Percentiles rank a stretch among this genome's conserved stretches.
These are phyloP conservation scores for Montipora efflorescens DNA, from an alignment of 64 coral and sea anemone genomes.

Conservation along the genomic window DNA sequence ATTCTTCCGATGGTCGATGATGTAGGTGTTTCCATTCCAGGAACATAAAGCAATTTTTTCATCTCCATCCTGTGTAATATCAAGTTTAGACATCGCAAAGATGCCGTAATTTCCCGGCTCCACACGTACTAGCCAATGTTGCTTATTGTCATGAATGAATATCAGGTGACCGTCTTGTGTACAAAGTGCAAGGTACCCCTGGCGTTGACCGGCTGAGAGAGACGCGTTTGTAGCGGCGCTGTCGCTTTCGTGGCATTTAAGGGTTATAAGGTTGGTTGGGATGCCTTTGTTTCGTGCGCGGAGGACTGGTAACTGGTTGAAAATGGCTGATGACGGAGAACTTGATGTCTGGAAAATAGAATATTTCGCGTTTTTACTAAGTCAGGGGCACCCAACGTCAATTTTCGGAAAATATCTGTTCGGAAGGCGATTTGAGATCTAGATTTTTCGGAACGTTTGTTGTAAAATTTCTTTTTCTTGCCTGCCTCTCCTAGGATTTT, in stretches of 20 bases:
- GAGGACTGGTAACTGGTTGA: constrained; percentile 5
- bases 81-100: constrained; percentile 85
- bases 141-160: constrained; percentile 52
- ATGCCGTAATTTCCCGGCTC: constrained; percentile 58
- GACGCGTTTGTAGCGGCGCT: not conserved
- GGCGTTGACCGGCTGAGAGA: not conserved
- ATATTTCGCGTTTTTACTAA: not conserved
- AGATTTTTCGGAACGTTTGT: too few relatives aligned
- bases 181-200: constrained; percentile 68
- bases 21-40: constrained; percentile 86
- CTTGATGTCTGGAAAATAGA: not conserved
- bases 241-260: not conserved
- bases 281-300: constrained; percentile 29
- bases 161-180: constrained; percentile 80
- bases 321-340: constrained; percentile 10
- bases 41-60: constrained; percentile 87
- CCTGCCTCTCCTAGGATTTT: too few relatives aligned
- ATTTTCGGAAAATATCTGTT: too few relatives aligned
- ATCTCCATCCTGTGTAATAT: constrained; percentile 82
- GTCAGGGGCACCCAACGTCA: too few relatives aligned
- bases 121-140: constrained; percentile 71
- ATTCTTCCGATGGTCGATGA: constrained; percentile 82
- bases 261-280: not conserved
- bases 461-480: too few relatives aligned
- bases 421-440: too few relatives aligned